Evolutionary conservation across 2,797 vertebrate genomes (phyloP), one percentile per base, ranked within the genome.

Genomic region (Pseudochirops corinnae): DNA sequence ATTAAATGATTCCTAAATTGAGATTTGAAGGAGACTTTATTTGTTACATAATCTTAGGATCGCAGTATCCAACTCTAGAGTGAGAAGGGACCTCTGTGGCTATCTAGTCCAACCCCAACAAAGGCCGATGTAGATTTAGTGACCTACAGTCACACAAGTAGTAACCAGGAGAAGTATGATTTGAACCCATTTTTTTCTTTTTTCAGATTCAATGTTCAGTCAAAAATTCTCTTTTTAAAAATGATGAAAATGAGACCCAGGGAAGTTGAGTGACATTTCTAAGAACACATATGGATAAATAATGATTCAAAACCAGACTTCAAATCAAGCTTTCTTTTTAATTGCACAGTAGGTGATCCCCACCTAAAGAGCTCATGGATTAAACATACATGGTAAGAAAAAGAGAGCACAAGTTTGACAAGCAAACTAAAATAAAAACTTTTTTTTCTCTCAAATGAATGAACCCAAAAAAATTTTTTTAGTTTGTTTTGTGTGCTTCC

Each of bases 51-150:
- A 4, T 60, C 91, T 39, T 29, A 94, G 4, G 93, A 92, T 82
- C 90, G 94, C 13, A 46, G 52, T 28, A 90, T 94, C 87, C 24
- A 93, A 60, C 67, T n/a, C 29, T 74, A 93, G 39, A 96, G 6
- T 93, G 53, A 90, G 26, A 26, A 95, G 90, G 33, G 57, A 24
- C 56, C 21, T 74, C 14, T 4, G 0, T 39, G 4, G 87, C 55
- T 2, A 6, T 92, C 0, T 53, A 87, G 13, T 31, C 2, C 0
- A 21, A 39, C n/a, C 12, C 26, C 91, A 74, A 82, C 12, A 26
- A 18, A 82, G 74, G 13, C 1, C 3, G 26, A 87, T 26, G 21
- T 6, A 87, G 24, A 46, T 4, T 46, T 26, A 46, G 74, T 46
- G 21, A 6, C 46, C 39, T 26, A 39, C 7, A 29, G 67, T 87